Percentiles rank a stretch among this genome's conserved stretches.
These are phyloP conservation scores for Papilio demoleus DNA, from an alignment of 2,888 invertebrate species.

Conservation along the genomic window DNA sequence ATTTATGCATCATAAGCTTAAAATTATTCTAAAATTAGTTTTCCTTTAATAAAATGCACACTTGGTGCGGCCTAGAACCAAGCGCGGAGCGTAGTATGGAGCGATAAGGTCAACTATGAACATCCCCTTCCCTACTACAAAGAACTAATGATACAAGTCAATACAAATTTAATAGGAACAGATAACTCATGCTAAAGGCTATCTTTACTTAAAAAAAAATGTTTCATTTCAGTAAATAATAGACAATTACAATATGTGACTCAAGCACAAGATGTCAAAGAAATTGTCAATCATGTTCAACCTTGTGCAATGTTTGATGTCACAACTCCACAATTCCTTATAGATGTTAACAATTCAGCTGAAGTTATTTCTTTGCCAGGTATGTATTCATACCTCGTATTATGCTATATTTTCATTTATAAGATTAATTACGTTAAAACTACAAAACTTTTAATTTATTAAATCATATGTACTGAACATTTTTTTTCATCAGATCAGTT, in stretches of 20 bases:
- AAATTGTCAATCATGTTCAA: slow-evolving; percentile 47
- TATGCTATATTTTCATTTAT: background rate
- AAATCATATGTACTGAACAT: slow-evolving; percentile 11
- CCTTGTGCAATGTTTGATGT: slow-evolving; percentile 65
- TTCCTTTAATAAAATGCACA: too few species aligned
- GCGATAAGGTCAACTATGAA: too few species aligned
- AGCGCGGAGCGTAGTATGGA: too few species aligned
- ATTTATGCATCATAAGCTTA: background rate
- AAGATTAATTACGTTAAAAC: background rate
- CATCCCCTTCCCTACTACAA: too few species aligned
- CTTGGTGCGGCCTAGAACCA: too few species aligned
- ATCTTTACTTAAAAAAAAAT: too few species aligned
- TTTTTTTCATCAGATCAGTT: slow-evolving; percentile 63
- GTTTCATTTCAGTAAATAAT: slow-evolving; percentile 61
- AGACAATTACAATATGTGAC: slow-evolving; percentile 68
- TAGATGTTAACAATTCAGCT: slow-evolving; percentile 64
- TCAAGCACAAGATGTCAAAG: slow-evolving; percentile 61
- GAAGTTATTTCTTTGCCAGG: slow-evolving; percentile 64
- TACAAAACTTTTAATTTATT: background rate
- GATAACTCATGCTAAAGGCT: too few species aligned
- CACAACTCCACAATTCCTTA: slow-evolving; percentile 65
- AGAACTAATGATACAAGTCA: too few species aligned
- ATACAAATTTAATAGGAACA: background rate
- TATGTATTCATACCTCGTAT: slow-evolving; percentile 47
- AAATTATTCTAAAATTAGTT: too few species aligned